Evolutionary conservation across 2,888 invertebrate genomes (phyloP).

Genomic region (Ypsolopha scabrella): DNA sequence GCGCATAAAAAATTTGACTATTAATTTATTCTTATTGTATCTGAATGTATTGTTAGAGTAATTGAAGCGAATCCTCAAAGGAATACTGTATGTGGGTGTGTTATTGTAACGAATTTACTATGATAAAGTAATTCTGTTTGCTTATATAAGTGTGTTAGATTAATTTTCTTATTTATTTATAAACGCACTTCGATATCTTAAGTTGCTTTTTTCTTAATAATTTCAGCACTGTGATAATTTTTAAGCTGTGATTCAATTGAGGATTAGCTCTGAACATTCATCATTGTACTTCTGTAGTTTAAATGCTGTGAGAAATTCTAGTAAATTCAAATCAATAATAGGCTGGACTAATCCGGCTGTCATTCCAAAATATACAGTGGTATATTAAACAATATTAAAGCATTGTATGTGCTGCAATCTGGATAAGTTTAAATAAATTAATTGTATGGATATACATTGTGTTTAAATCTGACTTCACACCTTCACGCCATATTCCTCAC

Average conservation of each 20-base stretch:
- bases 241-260: slow-evolving; percentile 41
- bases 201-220: background rate
- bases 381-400: background rate
- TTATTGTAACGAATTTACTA: background rate
- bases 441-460: background rate
- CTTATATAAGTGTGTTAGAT: background rate
- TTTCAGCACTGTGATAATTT: slow-evolving; percentile 62
- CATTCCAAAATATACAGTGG: background rate
- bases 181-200: background rate
- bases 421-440: background rate
- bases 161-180: slow-evolving; percentile 1
- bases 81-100: slow-evolving; percentile 42
- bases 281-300: background rate
- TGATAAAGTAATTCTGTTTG: slow-evolving; percentile 19
- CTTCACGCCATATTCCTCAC: no score
- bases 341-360: background rate
- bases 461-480: background rate
- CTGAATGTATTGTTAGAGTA: background rate
- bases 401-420: background rate
- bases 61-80: slow-evolving; percentile 47
- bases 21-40: slow-evolving; percentile 10
- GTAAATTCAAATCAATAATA: background rate
- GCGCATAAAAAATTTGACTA: slow-evolving; percentile 60
- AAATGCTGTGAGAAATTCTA: background rate
- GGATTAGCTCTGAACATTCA: slow-evolving; percentile 29